A percentile compares a stretch with the other conserved stretches of the same genome.
These are phyloP conservation scores for Branchellion lobata DNA, from an alignment of 2,888 invertebrate species.

Conservation along the genomic window DNA sequence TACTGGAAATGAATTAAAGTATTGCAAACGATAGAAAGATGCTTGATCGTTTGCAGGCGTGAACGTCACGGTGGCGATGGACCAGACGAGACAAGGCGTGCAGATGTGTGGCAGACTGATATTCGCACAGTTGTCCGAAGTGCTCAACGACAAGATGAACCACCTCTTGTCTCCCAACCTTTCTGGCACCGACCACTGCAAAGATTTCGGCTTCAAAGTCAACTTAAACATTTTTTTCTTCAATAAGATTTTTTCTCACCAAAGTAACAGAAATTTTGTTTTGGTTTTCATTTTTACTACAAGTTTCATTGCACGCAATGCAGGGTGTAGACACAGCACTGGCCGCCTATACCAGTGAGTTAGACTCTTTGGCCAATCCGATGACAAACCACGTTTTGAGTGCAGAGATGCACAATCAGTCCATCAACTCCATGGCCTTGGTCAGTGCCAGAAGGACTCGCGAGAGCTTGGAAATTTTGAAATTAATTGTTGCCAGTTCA, in stretches of 20 bases:
- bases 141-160: constrained; percentile 52
- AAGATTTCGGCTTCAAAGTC: constrained; percentile 54
- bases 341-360: constrained; percentile 54
- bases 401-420: constrained; percentile 55
- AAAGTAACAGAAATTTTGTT: neutral
- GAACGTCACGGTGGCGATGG: constrained; percentile 52
- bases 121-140: constrained; percentile 54
- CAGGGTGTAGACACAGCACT: constrained; percentile 52
- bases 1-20: too few species aligned
- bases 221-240: neutral
- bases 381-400: constrained; percentile 54
- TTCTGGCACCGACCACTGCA: constrained; percentile 51
- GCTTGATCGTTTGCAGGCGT: too few species aligned
- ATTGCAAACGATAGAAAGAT: too few species aligned
- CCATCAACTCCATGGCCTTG: constrained; percentile 54
- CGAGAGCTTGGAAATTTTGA: constrained; percentile 51
- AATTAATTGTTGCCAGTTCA: constrained; percentile 53
- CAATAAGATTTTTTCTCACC: neutral
- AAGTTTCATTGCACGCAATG: neutral
- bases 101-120: constrained; percentile 54
- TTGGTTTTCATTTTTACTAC: neutral
- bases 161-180: constrained; percentile 54
- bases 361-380: constrained; percentile 52
- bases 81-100: constrained; percentile 53
- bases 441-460: constrained; percentile 50